phyloP scores from a whole-genome alignment of 2,113 vertebrate genomes.

The Bos javanicus region DNA sequence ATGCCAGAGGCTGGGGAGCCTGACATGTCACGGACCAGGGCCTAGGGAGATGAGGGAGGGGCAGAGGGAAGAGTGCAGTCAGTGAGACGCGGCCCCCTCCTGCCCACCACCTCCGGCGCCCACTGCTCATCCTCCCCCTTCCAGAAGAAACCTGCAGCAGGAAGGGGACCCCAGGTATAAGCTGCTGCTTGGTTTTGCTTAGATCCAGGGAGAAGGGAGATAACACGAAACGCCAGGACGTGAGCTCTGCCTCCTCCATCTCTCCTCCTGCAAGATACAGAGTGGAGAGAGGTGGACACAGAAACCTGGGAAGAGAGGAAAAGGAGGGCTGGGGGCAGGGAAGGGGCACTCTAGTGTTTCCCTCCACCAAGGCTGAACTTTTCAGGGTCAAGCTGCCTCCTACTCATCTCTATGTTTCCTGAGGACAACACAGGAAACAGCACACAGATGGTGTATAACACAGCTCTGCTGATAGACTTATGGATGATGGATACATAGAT shows the following conservation, averaged over 20 bases:
- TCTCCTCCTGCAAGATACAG: constrained; percentile 81
- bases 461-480: accelerated
- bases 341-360: accelerated
- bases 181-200: constrained; percentile 81
- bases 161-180: constrained; percentile 79
- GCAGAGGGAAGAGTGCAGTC: neutral
- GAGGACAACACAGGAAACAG: neutral
- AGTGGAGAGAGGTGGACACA: neutral
- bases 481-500: neutral
- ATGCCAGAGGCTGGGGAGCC: constrained; percentile 54
- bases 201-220: constrained; percentile 84
- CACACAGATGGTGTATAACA: accelerated
- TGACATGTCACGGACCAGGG: constrained; percentile 52
- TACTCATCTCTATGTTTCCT: neutral
- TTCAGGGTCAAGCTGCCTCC: accelerated
- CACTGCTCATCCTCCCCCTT: no score
- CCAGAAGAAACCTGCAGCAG: constrained; percentile 78
- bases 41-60: constrained; percentile 14
- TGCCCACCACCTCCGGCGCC: neutral
- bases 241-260: constrained; percentile 84
- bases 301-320: neutral
- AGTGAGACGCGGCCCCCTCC: neutral
- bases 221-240: constrained; percentile 79
- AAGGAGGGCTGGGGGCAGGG: neutral
- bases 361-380: neutral